These are phyloP conservation scores for Megaustenia siamemsis DNA, from an alignment of 2,888 invertebrate genomes.

Conservation along the genomic window DNA sequence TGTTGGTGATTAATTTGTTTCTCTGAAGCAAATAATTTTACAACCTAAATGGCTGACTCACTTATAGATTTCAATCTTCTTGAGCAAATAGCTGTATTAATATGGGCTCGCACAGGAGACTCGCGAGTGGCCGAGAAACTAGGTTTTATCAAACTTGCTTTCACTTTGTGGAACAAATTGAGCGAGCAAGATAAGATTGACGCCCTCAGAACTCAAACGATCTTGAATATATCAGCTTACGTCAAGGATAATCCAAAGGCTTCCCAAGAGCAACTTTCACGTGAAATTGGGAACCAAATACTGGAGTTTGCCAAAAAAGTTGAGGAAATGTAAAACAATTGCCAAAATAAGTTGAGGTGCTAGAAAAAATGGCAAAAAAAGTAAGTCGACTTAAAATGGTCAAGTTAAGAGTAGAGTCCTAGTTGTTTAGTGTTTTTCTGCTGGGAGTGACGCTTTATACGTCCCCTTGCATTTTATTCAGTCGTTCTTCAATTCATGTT, in stretches of 20 bases:
- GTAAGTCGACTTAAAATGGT: too few species aligned
- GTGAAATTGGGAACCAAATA: slow-evolving; percentile 70
- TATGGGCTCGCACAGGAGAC: slow-evolving; percentile 64
- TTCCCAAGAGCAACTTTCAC: slow-evolving; percentile 67
- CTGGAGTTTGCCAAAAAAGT: slow-evolving; percentile 67
- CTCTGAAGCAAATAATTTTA: neutral
- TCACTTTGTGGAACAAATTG: slow-evolving; percentile 60
- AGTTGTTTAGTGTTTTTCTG: too few species aligned
- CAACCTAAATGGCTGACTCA: neutral
- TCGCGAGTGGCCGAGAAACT: slow-evolving; percentile 62
- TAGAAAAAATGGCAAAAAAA: too few species aligned
- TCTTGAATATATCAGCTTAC: slow-evolving; percentile 69
- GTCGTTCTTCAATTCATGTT: too few species aligned
- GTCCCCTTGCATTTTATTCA: too few species aligned
- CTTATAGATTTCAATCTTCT: slow-evolving; percentile 34
- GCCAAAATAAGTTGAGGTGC: too few species aligned
- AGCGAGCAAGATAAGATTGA: slow-evolving; percentile 72
- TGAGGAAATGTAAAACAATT: slow-evolving; percentile 62
- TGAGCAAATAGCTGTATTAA: slow-evolving; percentile 35
- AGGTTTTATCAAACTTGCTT: slow-evolving; percentile 63
- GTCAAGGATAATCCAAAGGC: slow-evolving; percentile 74
- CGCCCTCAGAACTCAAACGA: slow-evolving; percentile 69
- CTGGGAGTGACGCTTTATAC: too few species aligned
- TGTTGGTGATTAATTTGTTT: neutral
- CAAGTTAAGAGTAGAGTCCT: too few species aligned